Evolutionary conservation across 2,888 invertebrate species (phyloP).

Genomic region (Napeogenes inachia): DNA sequence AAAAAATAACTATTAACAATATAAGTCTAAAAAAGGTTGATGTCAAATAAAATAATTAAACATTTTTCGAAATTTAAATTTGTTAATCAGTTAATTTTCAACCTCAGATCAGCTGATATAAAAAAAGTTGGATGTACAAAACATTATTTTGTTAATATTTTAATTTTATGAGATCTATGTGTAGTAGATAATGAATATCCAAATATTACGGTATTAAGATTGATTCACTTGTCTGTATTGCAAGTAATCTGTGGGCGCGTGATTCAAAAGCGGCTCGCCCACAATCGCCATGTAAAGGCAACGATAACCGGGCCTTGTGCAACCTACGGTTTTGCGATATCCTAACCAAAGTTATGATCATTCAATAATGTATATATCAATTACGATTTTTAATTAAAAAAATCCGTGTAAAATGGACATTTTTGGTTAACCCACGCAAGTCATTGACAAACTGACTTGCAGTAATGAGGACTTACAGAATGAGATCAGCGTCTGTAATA

Average conservation of each 20-base stretch:
- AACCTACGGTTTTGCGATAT: conserved; percentile 45
- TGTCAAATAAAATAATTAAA: no score
- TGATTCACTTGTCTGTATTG: conserved; percentile 37
- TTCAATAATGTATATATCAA: conserved; percentile 6
- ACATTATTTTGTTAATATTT: not conserved
- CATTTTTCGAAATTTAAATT: no score
- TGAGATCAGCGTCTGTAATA: not conserved
- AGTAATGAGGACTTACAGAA: conserved; percentile 9
- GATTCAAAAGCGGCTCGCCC: conserved; percentile 59
- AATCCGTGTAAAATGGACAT: not conserved
- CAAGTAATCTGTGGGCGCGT: conserved; percentile 58
- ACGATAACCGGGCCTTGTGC: conserved; percentile 43
- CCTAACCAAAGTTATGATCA: conserved; percentile 20
- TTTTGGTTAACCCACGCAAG: conserved; percentile 14
- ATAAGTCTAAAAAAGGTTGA: no score
- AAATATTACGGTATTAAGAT: conserved; percentile 20
- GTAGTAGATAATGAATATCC: conserved; percentile 1
- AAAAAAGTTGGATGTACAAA: no score
- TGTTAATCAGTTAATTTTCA: no score
- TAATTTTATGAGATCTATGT: no score
- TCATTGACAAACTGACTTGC: conserved; percentile 20
- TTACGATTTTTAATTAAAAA: not conserved
- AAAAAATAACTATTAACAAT: no score
- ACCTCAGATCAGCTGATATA: no score
- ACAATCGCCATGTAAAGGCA: conserved; percentile 49